Percentiles rank a stretch among this genome's conserved stretches.
Evolutionary conservation across 2,888 invertebrate genomes (phyloP).

Genomic region (Scaptomyza polygonia): DNA sequence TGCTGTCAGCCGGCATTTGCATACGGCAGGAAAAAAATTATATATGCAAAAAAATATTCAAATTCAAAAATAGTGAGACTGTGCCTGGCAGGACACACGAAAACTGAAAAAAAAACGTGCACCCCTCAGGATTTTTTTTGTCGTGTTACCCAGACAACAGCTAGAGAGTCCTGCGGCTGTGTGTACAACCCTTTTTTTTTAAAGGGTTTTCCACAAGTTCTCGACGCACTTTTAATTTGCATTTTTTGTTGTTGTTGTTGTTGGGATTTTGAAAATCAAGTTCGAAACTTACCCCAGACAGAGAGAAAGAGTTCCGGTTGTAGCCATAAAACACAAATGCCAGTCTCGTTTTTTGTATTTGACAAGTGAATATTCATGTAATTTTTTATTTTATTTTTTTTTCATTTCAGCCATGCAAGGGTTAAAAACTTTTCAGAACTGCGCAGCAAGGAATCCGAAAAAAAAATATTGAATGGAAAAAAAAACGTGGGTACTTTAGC

Average conservation of each 20-base stretch:
- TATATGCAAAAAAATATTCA: conserved; percentile 57
- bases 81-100: conserved; percentile 78
- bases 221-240: conserved; percentile 82
- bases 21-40: conserved; percentile 63
- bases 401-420: conserved; percentile 63
- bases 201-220: conserved; percentile 76
- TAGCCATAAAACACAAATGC: conserved; percentile 61
- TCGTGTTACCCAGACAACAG: conserved; percentile 67
- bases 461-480: conserved; percentile 46
- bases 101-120: conserved; percentile 37
- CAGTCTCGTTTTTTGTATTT: conserved; percentile 66
- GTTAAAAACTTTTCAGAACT: conserved; percentile 73
- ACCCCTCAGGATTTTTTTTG: conserved; percentile 59
- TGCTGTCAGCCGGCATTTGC: conserved; percentile 66
- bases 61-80: conserved; percentile 71
- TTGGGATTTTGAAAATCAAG: conserved; percentile 75
- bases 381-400: conserved; percentile 37
- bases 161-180: conserved; percentile 69
- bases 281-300: conserved; percentile 72
- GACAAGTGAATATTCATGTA: conserved; percentile 84
- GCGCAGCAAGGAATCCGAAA: conserved; percentile 23
- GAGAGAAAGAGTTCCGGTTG: conserved; percentile 9
- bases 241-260: conserved; percentile 64
- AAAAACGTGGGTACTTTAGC: conserved; percentile 84
- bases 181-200: conserved; percentile 80